Conservation (phyloP, 2,797 vertebrate species). For the Sorex maritimensis region DNA sequence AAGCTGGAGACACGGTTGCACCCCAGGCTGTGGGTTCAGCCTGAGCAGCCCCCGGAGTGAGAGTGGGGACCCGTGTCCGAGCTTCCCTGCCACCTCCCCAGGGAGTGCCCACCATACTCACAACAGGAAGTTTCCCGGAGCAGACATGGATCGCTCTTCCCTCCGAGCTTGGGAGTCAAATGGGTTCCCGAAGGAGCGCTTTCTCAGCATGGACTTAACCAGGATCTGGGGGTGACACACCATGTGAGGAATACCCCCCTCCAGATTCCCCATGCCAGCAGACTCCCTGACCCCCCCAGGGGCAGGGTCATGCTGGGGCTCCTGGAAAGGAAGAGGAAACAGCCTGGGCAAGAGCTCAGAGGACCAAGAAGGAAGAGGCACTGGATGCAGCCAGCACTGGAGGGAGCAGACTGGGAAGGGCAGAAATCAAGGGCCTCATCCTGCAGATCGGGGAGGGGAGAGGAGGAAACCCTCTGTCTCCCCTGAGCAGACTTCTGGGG, state of each 20-base stretch:
- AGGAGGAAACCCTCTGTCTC: background rate
- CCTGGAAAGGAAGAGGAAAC: background rate
- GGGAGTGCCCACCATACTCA: slow-evolving; percentile 89
- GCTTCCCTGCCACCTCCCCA: background rate
- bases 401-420: background rate
- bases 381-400: rapidly evolving
- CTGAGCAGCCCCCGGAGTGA: background rate
- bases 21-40: background rate
- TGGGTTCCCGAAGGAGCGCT: slow-evolving; percentile 97
- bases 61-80: background rate
- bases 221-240: slow-evolving; percentile 92
- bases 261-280: too few relatives aligned
- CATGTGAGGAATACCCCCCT: background rate
- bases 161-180: slow-evolving; percentile 94
- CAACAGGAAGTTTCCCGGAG: slow-evolving; percentile 96
- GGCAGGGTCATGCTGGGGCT: background rate
- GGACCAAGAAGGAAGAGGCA: background rate
- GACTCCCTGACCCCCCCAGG: too few relatives aligned
- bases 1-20: background rate
- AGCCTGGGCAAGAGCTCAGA: background rate
- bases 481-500: rapidly evolving
- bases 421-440: background rate
- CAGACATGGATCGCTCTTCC: slow-evolving; percentile 96
- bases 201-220: slow-evolving; percentile 98
- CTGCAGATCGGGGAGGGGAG: background rate